Evolutionary conservation across 1,140 invertebrate genomes (phyloP), one percentile per base, ranked within the genome.

Genomic region (Diabrotica undecimpunctata): DNA sequence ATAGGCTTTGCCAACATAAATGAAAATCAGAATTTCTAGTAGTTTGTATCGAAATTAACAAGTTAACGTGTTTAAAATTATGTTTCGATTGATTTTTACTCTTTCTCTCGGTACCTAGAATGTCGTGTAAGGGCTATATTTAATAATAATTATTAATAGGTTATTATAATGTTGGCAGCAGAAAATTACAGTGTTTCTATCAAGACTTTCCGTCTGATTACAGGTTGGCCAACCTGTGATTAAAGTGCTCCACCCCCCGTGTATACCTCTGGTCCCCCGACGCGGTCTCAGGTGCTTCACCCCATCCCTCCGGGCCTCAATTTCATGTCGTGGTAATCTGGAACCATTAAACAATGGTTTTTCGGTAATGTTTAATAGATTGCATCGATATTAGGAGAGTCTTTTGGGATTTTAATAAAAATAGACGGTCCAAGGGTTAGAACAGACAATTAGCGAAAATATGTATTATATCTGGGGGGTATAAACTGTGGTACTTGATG

Each of bases 261-360:
- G n/a, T 46, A 46, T n/a, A 8, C 41, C 41, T 4, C 41, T 3
- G 41, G 8, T n/a, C 41, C 41, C 41, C 2, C 8, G 8, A 10
- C n/a, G 41, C n/a, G 41, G 41, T 46, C 41, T 46, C 41, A 46
- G 41, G 41, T 46, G 41, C 41, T 46, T 46, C 41, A n/a, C n/a
- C 41, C 41, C 41, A n/a, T 10, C n/a, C 41, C 41, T 46, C n/a
- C 41, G 41, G 41, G 41, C 8, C 41, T 46, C 41, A n/a, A 46
- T 46, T 46, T 46, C 41, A 46, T 46, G 41, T 46, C 41, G 41
- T 46, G 41, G 41, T n/a, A 46, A 46, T 8, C 41, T 46, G 41
- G 41, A 46, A 46, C 41, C 41, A 46, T 46, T 46, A 46, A 46
- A 46, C 41, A 46, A 46, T 46, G 41, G 41, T 46, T 46, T 46